phyloP scores from a whole-genome alignment of 2,888 invertebrate genomes.

The Brenthis hecate region DNA sequence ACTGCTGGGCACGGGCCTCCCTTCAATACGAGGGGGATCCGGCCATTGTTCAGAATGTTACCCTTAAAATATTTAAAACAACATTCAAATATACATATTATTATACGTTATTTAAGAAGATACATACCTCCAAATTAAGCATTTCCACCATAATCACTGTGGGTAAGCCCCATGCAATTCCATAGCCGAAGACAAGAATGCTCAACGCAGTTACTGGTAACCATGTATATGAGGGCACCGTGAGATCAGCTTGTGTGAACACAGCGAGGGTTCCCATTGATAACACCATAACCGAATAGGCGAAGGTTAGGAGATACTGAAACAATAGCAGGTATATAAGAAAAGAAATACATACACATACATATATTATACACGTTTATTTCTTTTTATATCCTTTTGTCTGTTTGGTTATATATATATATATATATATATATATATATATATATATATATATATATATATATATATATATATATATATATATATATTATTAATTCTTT shows the following conservation, averaged over 20 bases:
- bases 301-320: conserved; percentile 61
- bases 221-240: conserved; percentile 53
- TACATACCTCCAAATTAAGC: conserved; percentile 62
- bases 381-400: no score
- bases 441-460: no score
- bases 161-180: conserved; percentile 61
- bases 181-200: conserved; percentile 59
- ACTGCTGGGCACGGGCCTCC: no score
- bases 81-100: no score
- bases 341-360: background rate
- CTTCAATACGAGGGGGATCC: no score
- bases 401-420: no score
- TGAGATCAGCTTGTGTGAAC: conserved; percentile 62
- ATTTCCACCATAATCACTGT: conserved; percentile 58
- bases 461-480: no score
- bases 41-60: no score
- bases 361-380: background rate
- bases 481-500: no score
- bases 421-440: no score
- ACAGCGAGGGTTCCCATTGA: conserved; percentile 65
- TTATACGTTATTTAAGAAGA: no score
- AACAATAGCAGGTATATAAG: conserved; percentile 37
- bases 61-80: no score
- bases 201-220: conserved; percentile 56
- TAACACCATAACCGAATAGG: conserved; percentile 59